Evolutionary conservation across 2,888 invertebrate species (phyloP), one percentile per base, ranked within the genome.

Genomic region (Lasioglossum vierecki): DNA sequence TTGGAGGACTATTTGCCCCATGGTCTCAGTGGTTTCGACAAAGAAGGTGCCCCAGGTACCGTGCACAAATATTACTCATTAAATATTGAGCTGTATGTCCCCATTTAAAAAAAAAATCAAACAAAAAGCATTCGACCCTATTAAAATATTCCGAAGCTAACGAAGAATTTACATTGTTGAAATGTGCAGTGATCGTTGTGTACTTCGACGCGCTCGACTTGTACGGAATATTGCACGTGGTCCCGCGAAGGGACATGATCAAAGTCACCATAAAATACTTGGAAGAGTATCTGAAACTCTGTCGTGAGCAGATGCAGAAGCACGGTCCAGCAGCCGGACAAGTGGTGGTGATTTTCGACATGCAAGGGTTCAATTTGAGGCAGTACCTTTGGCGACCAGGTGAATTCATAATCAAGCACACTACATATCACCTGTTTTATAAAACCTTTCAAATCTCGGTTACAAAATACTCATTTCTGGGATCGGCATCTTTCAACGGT

Each of bases 331-430:
- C 96, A 15, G 97, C 97, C 0, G 95, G 96, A 1, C 96, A 98
- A 95, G 93, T 98, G 26, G 96, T 96, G 0, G 97, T 97, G 0
- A 95, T 98, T 84, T 97, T 98, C 90, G 98, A 98, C 93, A 96
- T 98, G 96, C 97, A 97, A 78, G 97, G 97, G 53, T 98, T 98
- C 94, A 97, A 96, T 94, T 95, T 98, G 83, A 96, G 97, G 72
- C 98, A 97, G 92, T 98, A 97, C 94, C 97, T 98, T 80, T 98
- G 98, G 98, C 96, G 98, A 93, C 98, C 98, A 91, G 97, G 97
- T 97, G 80, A 76, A 68, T 60, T 15, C 30, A 8, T 22, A 18
- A 44, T 11, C 13, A 49, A 22, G 4, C n/a, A 2, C 1, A 2
- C 82, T 76, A 35, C 30, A 35, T 35, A 66, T 41, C 22, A n/a